phyloP scores from a whole-genome alignment of 2,888 invertebrate genomes.

The Zeuzera pyrina region DNA sequence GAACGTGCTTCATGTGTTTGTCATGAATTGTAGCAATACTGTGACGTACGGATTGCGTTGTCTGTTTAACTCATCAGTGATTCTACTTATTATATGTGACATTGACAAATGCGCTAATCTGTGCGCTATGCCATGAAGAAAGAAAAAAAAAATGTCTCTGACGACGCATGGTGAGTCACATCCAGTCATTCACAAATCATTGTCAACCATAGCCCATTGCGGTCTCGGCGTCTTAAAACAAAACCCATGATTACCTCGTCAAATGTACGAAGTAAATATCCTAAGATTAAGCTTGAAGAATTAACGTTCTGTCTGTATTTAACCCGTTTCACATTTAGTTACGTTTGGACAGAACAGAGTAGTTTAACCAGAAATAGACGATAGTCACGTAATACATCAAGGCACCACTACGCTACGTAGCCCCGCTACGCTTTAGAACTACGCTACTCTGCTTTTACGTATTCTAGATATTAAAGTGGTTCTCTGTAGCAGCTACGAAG shows the following conservation, averaged over 20 bases:
- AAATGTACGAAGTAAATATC: slow-evolving; percentile 34
- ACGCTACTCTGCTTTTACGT: too few species aligned
- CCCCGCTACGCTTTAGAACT: background rate
- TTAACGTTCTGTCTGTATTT: slow-evolving; percentile 31
- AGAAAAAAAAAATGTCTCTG: too few species aligned
- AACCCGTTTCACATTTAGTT: slow-evolving; percentile 7
- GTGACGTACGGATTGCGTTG: too few species aligned
- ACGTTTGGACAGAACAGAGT: background rate
- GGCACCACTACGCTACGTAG: background rate
- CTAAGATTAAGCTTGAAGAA: slow-evolving; percentile 47
- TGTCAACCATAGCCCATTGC: slow-evolving; percentile 19
- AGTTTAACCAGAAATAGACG: background rate
- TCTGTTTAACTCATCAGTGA: too few species aligned
- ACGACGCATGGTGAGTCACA: too few species aligned
- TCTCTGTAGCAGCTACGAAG: too few species aligned
- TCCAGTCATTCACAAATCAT: slow-evolving; percentile 18
- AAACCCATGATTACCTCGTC: slow-evolving; percentile 54
- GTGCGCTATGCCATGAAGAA: too few species aligned
- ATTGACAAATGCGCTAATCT: too few species aligned
- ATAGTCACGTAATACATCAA: background rate
- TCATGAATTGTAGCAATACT: too few species aligned
- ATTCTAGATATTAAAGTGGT: too few species aligned
- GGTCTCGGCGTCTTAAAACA: slow-evolving; percentile 42
- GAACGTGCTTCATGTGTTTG: too few species aligned
- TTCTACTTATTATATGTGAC: too few species aligned